Evolutionary conservation across 2,888 invertebrate genomes (phyloP), one percentile per base, ranked within the genome.

Genomic region (Allolobophora icterica): DNA sequence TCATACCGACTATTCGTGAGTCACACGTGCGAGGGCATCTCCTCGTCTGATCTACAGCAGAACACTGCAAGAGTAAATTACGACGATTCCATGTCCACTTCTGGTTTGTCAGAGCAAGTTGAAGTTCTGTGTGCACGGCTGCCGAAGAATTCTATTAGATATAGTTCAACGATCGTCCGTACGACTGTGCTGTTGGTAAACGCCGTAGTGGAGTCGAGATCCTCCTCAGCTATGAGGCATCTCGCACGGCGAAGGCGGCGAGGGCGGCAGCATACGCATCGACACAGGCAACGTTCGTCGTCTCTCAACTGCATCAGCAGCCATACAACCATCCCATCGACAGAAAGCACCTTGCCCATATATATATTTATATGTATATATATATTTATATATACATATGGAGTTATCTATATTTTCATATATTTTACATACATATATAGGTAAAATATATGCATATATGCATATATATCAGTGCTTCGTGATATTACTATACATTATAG

Each of bases 1-100:
- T 71, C 71, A 0, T 71, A 71, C 71, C 71, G 71, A 71, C 17
- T 30, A 11, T 17, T n/a, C 8, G 71, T 71, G 71, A 8, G 30
- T 71, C 5, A 71, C 5, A 71, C 71, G 71, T 71, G 6, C 1
- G 71, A 71, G 8, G 6, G n/a, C 71, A 71, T 71, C n/a, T 71
- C 71, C n/a, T n/a, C 71, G 71, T 71, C 71, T n/a, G 71, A n/a
- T 71, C 71, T 71, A n/a, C 71, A 71, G n/a, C 71, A 71, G n/a
- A 5, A 1, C 8, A n/a, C 6, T n/a, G n/a, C 0, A 30, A 71
- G 71, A 71, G 30, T 30, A 71, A 71, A 71, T n/a, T 52, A 71
- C 8, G 71, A 71, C 71, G n/a, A 71, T n/a, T 71, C 30, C 71
- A n/a, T 71, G 30, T 71, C 71, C 71, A 71, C 30, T n/a, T n/a